These are phyloP conservation scores for Clivina fossor DNA, from an alignment of 2,888 invertebrate genomes.

Conservation along the genomic window DNA sequence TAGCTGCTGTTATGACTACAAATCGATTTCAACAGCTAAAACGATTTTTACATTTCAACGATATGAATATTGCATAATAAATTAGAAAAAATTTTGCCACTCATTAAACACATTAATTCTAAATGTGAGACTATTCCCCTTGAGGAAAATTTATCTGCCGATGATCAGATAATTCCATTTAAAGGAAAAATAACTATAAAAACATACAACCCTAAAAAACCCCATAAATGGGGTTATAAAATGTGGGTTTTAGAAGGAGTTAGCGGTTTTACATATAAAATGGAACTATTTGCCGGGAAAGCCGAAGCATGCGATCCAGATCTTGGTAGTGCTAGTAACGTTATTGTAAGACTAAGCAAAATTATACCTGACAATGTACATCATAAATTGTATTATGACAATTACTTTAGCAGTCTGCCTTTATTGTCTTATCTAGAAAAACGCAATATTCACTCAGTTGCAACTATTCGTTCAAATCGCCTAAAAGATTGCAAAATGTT, in stretches of 20 bases:
- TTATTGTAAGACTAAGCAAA: conserved; percentile 40
- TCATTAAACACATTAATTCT: conserved; percentile 28
- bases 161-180: conserved; percentile 37
- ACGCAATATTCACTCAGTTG: neutral
- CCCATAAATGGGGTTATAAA: conserved; percentile 45
- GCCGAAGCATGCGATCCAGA: conserved; percentile 37
- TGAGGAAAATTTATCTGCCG: conserved; percentile 34
- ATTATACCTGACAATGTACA: conserved; percentile 38
- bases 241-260: conserved; percentile 40
- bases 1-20: conserved; percentile 36
- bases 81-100: conserved; percentile 33
- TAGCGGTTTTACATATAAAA: conserved; percentile 41
- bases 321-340: conserved; percentile 40
- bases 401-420: conserved; percentile 40
- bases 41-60: conserved; percentile 31
- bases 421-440: conserved; percentile 28
- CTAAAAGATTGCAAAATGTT: neutral
- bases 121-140: conserved; percentile 28
- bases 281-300: conserved; percentile 40
- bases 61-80: neutral
- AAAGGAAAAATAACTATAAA: conserved; percentile 37
- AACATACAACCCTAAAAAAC: conserved; percentile 43
- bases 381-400: conserved; percentile 41
- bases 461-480: conserved; percentile 6
- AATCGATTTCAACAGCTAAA: conserved; percentile 34